Base-by-base conservation (phyloP, 2,888 invertebrate species). In the Lasioglossum pauxillum region DNA sequence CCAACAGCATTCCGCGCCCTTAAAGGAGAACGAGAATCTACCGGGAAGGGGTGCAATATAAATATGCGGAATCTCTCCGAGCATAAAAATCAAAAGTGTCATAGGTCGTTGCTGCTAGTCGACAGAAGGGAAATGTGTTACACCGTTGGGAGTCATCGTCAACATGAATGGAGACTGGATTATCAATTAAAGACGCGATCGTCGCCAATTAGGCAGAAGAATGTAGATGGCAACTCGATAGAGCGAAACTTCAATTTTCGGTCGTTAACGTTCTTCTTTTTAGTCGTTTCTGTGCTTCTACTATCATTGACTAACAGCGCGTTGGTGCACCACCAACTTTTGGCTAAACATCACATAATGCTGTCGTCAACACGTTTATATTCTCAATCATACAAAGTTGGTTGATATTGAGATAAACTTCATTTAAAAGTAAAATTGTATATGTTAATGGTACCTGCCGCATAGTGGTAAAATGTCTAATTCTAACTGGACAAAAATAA, bases 1-100 rank as follows among this genome's bases (percentile, higher is more conserved):
- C 69, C 60, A 60, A 57, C 23, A 72, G 67, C 76, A 69, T 82
- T 78, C 82, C 57, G 64, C n/a, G 53, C 69, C 75, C 81, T 76
- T 74, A 46, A 82, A 75, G 77, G 27, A 81, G 64, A 80, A 73
- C 35, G 5, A 60, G 74, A 31, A 81, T 84, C 64, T 44, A 35
- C 69, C 5, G 31, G 10, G n/a, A 35, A 12, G 49, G 44, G 41
- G 5, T 46, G 60, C 23, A 23, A 14, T 14, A 41, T 4, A 27
- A n/a, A 71, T 14, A 38, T 14, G 14, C 23, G n/a, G 23, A 41
- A n/a, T 23, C 41, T n/a, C n/a, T 3, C 46, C 19, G 23, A 64
- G 44, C 60, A 16, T 14, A 16, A 23, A 16, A 57, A 67, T 71
- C 35, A 27, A 49, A 35, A 35, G 5, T 49, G 49, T 41, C 14